Evolutionary conservation across 2,888 invertebrate species (phyloP), one percentile per base, ranked within the genome.

Genomic region (Trissoscelio sp.): DNA sequence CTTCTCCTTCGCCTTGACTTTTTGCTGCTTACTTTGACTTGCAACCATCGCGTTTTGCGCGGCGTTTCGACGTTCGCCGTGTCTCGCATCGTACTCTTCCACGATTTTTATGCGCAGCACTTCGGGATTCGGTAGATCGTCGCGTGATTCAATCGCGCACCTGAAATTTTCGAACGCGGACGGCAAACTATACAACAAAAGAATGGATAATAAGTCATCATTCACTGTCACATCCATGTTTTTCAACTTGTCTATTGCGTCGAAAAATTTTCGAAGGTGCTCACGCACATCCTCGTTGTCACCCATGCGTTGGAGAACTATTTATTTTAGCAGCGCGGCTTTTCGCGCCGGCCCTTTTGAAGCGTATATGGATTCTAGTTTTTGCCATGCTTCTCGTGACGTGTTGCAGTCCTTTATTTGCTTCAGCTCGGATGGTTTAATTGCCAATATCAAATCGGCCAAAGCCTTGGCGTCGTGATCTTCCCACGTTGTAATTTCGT

Each of bases 171-270:
- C 74, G 18, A 22, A 51, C n/a, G 42, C 18, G 11, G 31, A 14
- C 4, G 64, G 64, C n/a, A 64, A 18, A 48, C 48, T 64, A 12
- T 48, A 64, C 1, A 48, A 34, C 0, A 64, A 20, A 16, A 64
- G 14, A 4, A 64, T 48, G 1, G 64, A 28, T 9, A 64, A 48
- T 1, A 70, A 7, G 14, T 70, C 58, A 16, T 16, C 28, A 28
- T 70, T 28, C n/a, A 81, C 64, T 1, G 7, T 39, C n/a, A 81
- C 48, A 5, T 72, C 72, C 77, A 78, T 55, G 11, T 62, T 58
- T 14, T 18, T 31, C 6, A 74, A 53, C 22, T 79, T 79, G 20
- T 79, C 79, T 4, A 81, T 72, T 9, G 78, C 58, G 44, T 73
- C 81, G 18, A 60, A 78, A 20, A 78, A 75, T n/a, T 18, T n/a